phyloP scores from a whole-genome alignment of 2,888 invertebrate genomes.

The Corbicula japonica region DNA sequence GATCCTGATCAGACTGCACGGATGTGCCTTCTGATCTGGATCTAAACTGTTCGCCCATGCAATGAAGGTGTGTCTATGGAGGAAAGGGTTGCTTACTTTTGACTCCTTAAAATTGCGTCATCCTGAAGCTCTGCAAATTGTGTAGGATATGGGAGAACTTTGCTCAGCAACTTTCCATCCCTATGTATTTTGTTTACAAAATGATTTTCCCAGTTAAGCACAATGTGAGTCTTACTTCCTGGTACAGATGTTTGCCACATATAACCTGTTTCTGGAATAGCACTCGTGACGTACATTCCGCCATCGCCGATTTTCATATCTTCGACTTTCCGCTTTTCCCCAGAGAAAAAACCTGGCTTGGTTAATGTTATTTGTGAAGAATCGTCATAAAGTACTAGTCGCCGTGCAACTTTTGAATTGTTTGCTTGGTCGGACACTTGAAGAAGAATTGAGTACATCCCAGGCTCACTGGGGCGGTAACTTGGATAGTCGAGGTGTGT shows the following conservation, averaged over 20 bases:
- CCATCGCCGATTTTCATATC: not conserved
- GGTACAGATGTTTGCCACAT: conserved; percentile 48
- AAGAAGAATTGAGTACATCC: conserved; percentile 65
- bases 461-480: conserved; percentile 48
- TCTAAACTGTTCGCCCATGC: too few species aligned
- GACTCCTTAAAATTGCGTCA: conserved; percentile 15
- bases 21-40: too few species aligned
- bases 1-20: too few species aligned
- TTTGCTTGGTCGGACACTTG: conserved; percentile 66
- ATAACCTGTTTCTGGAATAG: conserved; percentile 45
- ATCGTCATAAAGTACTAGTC: conserved; percentile 56
- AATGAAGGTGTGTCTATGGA: too few species aligned
- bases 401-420: conserved; percentile 64
- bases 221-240: conserved; percentile 1
- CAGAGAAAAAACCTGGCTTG: not conserved
- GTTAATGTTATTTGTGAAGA: conserved; percentile 57
- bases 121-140: conserved; percentile 24
- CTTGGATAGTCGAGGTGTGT: conserved; percentile 4
- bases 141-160: conserved; percentile 48
- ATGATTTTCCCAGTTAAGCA: conserved; percentile 55
- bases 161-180: conserved; percentile 44
- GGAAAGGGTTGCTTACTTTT: too few species aligned
- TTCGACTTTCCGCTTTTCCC: not conserved
- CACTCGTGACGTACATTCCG: conserved; percentile 34
- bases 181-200: conserved; percentile 61